Percentiles rank a stretch among this genome's conserved stretches.
These are phyloP conservation scores for Maconellicoccus hirsutus DNA, from an alignment of 1,140 invertebrate genomes.

Conservation along the genomic window DNA sequence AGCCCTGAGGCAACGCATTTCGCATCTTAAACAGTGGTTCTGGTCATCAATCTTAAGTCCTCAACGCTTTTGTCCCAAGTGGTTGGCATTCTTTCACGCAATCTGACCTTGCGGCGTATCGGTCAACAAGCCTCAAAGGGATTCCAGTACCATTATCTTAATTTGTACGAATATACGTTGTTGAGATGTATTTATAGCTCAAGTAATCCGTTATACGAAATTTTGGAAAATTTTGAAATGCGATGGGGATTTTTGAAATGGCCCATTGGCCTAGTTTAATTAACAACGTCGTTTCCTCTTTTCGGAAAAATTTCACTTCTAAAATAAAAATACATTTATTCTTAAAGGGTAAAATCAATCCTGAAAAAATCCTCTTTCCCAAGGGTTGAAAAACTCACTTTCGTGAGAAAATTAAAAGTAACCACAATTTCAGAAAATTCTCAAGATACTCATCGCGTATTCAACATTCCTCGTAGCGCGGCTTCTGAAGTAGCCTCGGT, in stretches of 20 bases:
- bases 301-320: too few species aligned
- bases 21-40: background rate
- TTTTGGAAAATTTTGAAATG: too few species aligned
- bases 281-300: too few species aligned
- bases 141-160: background rate
- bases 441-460: background rate
- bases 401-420: background rate
- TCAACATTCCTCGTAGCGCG: background rate
- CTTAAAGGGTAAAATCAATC: too few species aligned
- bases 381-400: too few species aligned
- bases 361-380: too few species aligned
- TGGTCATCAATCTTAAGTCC: background rate
- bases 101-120: background rate
- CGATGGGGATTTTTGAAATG: too few species aligned
- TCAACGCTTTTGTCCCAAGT: background rate
- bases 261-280: too few species aligned
- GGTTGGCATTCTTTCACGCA: background rate
- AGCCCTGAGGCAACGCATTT: background rate
- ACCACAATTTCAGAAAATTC: background rate
- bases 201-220: too few species aligned
- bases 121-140: background rate
- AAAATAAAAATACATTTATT: too few species aligned
- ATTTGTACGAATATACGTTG: too few species aligned
- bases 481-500: background rate
- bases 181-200: too few species aligned